Conservation (phyloP, 2,888 invertebrate species). For the Eristalinus aeneus region DNA sequence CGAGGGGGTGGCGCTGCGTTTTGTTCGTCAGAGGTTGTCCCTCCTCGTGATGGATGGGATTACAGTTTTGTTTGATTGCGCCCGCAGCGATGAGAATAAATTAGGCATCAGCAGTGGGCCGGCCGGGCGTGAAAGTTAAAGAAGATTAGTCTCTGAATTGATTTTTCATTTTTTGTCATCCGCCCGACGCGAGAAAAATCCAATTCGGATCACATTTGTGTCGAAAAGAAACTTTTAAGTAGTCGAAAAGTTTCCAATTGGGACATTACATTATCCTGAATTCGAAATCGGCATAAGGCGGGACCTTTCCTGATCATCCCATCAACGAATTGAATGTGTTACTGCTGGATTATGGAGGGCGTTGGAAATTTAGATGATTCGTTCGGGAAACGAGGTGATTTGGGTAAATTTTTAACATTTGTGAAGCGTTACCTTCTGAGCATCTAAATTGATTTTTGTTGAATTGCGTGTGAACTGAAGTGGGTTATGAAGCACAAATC, state of each 20-base stretch:
- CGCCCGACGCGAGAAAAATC: background rate
- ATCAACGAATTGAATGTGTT: background rate
- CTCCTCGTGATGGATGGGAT: background rate
- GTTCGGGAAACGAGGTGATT: background rate
- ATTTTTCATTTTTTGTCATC: background rate
- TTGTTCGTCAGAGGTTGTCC: background rate
- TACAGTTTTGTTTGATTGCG: background rate
- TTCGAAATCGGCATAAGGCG: background rate
- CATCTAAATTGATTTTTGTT: no score
- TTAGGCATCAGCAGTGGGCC: background rate
- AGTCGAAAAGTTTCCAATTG: background rate
- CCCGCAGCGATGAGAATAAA: background rate
- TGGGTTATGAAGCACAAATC: no score
- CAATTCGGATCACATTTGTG: background rate
- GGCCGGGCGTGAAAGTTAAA: background rate
- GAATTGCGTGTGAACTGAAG: no score
- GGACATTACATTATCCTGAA: background rate
- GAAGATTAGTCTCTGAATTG: background rate
- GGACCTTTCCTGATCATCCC: background rate
- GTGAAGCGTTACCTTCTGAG: no score
- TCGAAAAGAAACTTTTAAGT: background rate
- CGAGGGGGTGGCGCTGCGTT: background rate
- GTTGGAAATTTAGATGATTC: no score
- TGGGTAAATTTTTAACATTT: no score
- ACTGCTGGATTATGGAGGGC: background rate